Percentiles rank a stretch among this genome's conserved stretches.
phyloP scores from a whole-genome alignment of 2,113 vertebrate genomes.

The Chunga burmeisteri region DNA sequence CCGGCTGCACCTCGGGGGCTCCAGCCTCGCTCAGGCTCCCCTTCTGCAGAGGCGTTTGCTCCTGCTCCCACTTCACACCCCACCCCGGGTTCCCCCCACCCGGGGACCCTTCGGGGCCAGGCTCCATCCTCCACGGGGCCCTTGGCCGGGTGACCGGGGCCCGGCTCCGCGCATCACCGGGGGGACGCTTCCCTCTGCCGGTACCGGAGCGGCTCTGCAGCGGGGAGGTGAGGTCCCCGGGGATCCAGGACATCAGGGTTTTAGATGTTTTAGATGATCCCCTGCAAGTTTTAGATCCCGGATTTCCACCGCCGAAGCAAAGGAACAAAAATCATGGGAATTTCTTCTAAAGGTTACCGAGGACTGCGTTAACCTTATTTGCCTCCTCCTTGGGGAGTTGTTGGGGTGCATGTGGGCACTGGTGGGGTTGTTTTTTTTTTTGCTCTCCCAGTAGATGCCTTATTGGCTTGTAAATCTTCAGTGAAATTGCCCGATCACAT shows the following conservation, averaged over 20 bases:
- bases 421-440: not conserved
- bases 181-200: not conserved
- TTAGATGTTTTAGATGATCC: no score
- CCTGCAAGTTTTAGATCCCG: not conserved
- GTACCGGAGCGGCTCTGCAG: not conserved
- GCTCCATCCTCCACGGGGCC: no score
- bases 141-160: no score
- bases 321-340: not conserved
- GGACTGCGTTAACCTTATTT: not conserved
- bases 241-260: not conserved
- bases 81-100: not conserved
- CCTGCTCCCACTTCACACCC: not conserved
- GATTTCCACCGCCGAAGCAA: not conserved
- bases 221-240: no score
- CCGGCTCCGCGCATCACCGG: not conserved
- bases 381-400: not conserved
- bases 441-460: not conserved
- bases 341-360: not conserved
- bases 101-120: accelerated
- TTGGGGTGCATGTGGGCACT: accelerated
- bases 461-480: not conserved
- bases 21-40: not conserved
- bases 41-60: not conserved
- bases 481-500: no score
- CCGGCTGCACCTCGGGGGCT: not conserved